These are phyloP conservation scores for Daubentonia madagascariensis DNA, from an alignment of 2,113 vertebrate genomes.

Conservation along the genomic window DNA sequence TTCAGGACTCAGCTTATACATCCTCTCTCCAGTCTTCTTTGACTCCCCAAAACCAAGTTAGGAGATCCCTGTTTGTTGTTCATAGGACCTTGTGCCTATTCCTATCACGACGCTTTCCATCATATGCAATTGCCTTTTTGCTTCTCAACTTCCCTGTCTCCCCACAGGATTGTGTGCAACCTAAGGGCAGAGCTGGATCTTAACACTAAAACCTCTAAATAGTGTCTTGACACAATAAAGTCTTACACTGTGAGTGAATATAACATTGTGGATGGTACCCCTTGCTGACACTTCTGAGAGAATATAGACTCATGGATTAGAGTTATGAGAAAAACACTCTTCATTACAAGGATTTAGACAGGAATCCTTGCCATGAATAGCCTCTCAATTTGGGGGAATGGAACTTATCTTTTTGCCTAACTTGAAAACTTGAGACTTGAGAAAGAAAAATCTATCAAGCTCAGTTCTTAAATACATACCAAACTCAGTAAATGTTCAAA, in stretches of 20 bases:
- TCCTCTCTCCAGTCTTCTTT: not conserved
- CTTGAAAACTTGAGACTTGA: not conserved
- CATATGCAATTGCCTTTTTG: not conserved
- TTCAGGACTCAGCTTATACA: not conserved
- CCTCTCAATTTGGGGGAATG: not conserved
- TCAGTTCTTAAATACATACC: not conserved
- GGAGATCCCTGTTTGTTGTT: not conserved
- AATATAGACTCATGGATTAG: not conserved
- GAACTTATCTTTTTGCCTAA: not conserved
- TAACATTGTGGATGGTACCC: not conserved
- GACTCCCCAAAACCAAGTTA: not conserved
- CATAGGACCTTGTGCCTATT: not conserved
- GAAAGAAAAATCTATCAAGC: not conserved
- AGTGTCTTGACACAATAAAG: not conserved
- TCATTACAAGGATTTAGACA: not conserved
- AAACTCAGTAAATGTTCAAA: not conserved
- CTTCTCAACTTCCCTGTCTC: not conserved
- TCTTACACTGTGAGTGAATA: not conserved
- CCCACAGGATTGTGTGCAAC: no score
- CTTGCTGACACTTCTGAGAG: not conserved
- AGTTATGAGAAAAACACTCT: not conserved
- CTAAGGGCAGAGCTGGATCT: not conserved
- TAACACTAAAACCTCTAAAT: not conserved
- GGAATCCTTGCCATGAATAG: not conserved
- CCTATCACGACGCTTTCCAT: not conserved